A percentile compares a stretch with the other conserved stretches of the same genome.
Conservation (phyloP, 2,797 vertebrate genomes). For the Pygocentrus nattereri region DNA sequence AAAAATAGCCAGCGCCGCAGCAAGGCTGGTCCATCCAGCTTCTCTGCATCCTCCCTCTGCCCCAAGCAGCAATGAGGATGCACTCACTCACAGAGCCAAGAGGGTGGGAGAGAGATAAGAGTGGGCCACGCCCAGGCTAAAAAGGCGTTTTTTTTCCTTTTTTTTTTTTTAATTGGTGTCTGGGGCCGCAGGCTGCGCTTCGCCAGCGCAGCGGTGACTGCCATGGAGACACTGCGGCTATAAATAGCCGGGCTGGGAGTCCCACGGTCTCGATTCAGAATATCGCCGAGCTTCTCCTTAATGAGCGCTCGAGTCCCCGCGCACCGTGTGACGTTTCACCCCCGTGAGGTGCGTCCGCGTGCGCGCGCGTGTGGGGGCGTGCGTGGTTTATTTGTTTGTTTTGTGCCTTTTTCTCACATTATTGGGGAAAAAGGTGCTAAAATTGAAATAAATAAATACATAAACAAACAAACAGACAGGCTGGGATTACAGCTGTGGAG, state of each 20-base stretch:
- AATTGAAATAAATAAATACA: conserved; percentile 65
- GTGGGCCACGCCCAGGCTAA: conserved; percentile 75
- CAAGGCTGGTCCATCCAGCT: conserved; percentile 72
- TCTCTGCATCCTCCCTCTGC: conserved; percentile 66
- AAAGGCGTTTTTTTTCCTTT: conserved; percentile 72
- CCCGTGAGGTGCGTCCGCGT: conserved; percentile 55
- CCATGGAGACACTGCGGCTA: conserved; percentile 83
- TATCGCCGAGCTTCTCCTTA: conserved; percentile 85
- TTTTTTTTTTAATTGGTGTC: conserved; percentile 81
- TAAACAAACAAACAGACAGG: conserved; percentile 41
- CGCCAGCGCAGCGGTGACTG: conserved; percentile 77
- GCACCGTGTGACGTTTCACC: conserved; percentile 78
- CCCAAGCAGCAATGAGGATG: conserved; percentile 69
- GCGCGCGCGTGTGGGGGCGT: not conserved
- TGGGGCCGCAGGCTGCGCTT: conserved; percentile 82
- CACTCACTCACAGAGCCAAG: conserved; percentile 53
- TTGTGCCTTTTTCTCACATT: conserved; percentile 59
- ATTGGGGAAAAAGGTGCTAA: conserved; percentile 63
- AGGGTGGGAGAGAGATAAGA: conserved; percentile 67
- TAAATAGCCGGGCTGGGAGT: conserved; percentile 84
- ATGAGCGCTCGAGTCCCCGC: conserved; percentile 81
- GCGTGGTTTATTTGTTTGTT: not conserved
- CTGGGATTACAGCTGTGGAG: conserved; percentile 56
- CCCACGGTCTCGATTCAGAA: conserved; percentile 87
- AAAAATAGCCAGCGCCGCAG: conserved; percentile 75